Conservation (phyloP, 2,888 invertebrate genomes). For the Pardosa pseudoannulata region DNA sequence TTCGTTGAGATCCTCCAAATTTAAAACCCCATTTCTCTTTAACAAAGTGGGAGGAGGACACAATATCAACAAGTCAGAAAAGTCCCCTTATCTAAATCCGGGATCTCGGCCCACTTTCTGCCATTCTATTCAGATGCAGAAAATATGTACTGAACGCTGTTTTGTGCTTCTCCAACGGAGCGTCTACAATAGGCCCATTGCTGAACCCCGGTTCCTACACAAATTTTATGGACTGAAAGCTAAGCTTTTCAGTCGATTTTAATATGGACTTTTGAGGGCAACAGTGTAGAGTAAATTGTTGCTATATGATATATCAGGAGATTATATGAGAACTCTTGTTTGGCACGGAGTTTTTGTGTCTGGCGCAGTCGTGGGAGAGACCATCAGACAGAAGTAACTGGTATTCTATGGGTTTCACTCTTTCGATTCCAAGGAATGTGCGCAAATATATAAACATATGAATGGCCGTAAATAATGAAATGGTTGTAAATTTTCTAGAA, state of each 20-base stretch:
- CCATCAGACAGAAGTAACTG: too few species aligned
- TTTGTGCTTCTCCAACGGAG: conserved; percentile 35
- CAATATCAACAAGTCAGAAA: conserved; percentile 22
- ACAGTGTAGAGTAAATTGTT: background rate
- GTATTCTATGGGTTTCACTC: background rate
- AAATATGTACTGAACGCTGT: conserved; percentile 8
- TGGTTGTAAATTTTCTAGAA: background rate
- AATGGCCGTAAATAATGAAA: too few species aligned
- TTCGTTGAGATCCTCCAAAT: background rate
- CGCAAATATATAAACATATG: background rate
- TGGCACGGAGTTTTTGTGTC: background rate
- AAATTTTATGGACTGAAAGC: conserved; percentile 45
- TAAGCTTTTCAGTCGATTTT: conserved; percentile 15
- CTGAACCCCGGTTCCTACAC: background rate
- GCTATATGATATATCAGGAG: conserved; percentile 7
- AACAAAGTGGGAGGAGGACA: conserved; percentile 2
- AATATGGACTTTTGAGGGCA: conserved; percentile 18
- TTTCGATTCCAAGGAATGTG: background rate
- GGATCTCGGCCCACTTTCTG: conserved; percentile 17
- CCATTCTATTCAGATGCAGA: conserved; percentile 5
- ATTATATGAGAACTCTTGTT: background rate
- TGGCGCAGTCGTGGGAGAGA: background rate
- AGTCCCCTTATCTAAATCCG: conserved; percentile 21
- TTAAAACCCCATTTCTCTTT: background rate
- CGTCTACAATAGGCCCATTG: conserved; percentile 29